A percentile compares a stretch with the other conserved stretches of the same genome.
phyloP scores from a whole-genome alignment of 2,113 vertebrate species.

The Neodon shergylaensis region DNA sequence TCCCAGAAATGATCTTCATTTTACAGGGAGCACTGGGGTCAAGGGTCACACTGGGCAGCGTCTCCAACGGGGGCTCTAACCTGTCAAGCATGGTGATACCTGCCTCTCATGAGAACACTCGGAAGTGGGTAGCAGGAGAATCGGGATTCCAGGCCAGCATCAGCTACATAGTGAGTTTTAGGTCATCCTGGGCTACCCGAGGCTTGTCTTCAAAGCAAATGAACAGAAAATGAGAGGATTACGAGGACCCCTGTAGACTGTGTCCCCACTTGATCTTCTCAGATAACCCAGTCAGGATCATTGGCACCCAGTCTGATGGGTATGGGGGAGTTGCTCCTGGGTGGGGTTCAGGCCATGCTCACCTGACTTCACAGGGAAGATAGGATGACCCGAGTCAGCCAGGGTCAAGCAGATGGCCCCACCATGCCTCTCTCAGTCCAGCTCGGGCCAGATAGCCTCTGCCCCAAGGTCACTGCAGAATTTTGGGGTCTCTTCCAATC shows the following conservation, averaged over 20 bases:
- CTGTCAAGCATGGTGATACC: neutral
- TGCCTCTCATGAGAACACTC: neutral
- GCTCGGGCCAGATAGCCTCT: neutral
- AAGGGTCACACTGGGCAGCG: neutral
- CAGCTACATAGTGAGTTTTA: neutral
- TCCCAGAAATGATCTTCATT: neutral
- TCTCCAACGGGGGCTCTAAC: neutral
- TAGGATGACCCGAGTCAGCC: neutral
- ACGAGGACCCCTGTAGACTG: too few relatives aligned
- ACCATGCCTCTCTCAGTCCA: neutral
- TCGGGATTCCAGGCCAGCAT: neutral
- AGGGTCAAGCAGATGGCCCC: neutral
- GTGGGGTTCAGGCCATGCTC: neutral
- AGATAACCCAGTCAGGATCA: too few relatives aligned
- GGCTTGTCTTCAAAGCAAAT: neutral
- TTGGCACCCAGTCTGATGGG: neutral
- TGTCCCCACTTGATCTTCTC: neutral
- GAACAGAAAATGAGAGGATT: neutral
- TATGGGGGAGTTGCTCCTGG: too few relatives aligned
- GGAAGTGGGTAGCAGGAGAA: too few relatives aligned
- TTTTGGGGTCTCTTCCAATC: neutral
- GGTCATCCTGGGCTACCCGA: neutral
- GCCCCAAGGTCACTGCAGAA: neutral
- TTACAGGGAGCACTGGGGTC: neutral
- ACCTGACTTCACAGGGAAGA: neutral